Evolutionary conservation across 2,113 vertebrate genomes (phyloP), one percentile per base, ranked within the genome.

Genomic region (Calcarius ornatus): DNA sequence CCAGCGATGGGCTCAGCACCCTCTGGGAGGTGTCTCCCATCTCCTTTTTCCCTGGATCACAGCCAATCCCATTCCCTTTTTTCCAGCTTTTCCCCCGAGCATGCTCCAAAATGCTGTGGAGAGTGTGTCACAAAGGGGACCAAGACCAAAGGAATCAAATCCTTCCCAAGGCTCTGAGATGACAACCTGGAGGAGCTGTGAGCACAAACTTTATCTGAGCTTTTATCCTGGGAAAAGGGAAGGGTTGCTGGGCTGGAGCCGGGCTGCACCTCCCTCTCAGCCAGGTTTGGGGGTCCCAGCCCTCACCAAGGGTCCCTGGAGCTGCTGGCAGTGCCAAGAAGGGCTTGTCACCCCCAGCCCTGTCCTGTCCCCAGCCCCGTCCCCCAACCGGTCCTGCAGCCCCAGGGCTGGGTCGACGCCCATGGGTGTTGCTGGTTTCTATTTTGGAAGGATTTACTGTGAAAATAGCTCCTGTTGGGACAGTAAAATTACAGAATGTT

Each of bases 391-490:
- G 93, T 91, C 84, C 60, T 51, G 78, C 87, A 78, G 81, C 84
- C 35, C 51, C 38, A 14, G 81, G 81, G 73, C 77, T 68, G 9
- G 24, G 81, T 6, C 3, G 5, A 28, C 2, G 23, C 92, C 66
- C 1, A 3, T 4, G 11, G 84, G 31, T 43, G 35, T 75, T 85
- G 38, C 77, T 50, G 63, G 66, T 85, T 91, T 82, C 88, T 94
- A 83, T 95, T 95, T 83, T 61, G 53, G 87, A 92, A 86, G 63
- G 61, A 38, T 84, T 94, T 84, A 33, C 80, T 89, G 75, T 56
- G 60, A 91, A 96, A 92, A 82, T 47, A 96, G 51, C 37, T 85
- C 48, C 64, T 42, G 65, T 28, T 45, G 43, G 33, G 72, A 28
- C 0, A 6, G 37, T 21, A 33, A 53, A 81, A 83, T 81, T 14